Percentiles rank a stretch among this genome's conserved stretches.
phyloP scores from a whole-genome alignment of 2,113 vertebrate species.

The Carassius gibelio region DNA sequence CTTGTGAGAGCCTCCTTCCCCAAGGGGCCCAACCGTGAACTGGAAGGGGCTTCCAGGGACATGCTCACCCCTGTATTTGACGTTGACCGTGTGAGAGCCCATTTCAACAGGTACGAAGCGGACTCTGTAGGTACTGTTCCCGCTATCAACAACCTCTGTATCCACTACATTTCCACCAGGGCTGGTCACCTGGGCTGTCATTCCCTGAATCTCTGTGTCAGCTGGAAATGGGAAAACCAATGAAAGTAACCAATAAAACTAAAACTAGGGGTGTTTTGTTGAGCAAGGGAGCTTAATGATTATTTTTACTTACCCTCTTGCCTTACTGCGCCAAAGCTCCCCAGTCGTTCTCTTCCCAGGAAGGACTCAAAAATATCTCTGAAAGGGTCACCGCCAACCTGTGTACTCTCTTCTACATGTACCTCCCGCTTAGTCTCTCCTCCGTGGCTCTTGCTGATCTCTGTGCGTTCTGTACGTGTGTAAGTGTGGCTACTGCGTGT shows the following conservation, averaged over 20 bases:
- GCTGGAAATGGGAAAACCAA: constrained; percentile 62
- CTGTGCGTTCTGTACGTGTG: constrained; percentile 93
- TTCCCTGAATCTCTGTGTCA: constrained; percentile 82
- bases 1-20: constrained; percentile 88
- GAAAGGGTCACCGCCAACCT: constrained; percentile 88
- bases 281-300: neutral
- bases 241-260: too few species aligned
- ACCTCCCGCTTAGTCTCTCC: constrained; percentile 95
- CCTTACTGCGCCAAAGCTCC: constrained; percentile 81
- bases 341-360: constrained; percentile 86
- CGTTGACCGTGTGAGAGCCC: constrained; percentile 87
- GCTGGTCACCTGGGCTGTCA: constrained; percentile 94
- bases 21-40: constrained; percentile 89
- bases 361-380: constrained; percentile 90
- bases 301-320: constrained; percentile 84
- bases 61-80: constrained; percentile 91
- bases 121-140: constrained; percentile 89
- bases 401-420: constrained; percentile 94
- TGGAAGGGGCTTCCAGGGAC: constrained; percentile 93
- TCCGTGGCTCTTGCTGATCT: constrained; percentile 92
- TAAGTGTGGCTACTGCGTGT: constrained; percentile 96
- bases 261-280: neutral
- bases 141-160: constrained; percentile 88
- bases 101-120: constrained; percentile 91
- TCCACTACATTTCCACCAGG: constrained; percentile 86